A percentile compares a stretch with the other conserved stretches of the same genome.
These are phyloP conservation scores for Drosophila rubida DNA, from an alignment of 2,888 invertebrate species.

Conservation along the genomic window DNA sequence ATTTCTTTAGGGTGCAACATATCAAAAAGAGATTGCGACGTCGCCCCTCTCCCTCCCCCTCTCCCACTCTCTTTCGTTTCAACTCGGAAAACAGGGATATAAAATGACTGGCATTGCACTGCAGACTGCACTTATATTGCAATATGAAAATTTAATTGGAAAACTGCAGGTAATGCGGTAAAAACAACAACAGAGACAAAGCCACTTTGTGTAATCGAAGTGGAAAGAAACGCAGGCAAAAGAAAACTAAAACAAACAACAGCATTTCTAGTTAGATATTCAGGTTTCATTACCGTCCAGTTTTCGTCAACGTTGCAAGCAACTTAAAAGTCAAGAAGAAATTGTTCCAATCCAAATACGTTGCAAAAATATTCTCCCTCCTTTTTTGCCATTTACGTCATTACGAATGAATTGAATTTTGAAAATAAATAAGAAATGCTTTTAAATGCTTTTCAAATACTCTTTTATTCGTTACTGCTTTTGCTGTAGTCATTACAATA, in stretches of 20 bases:
- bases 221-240: not conserved
- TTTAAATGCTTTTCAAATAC: too few species aligned
- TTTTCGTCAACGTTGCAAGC: too few species aligned
- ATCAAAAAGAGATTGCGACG: slow-evolving; percentile 38
- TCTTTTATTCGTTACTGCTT: too few species aligned
- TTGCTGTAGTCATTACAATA: not conserved
- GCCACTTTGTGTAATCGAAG: slow-evolving; percentile 15
- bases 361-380: too few species aligned
- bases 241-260: not conserved
- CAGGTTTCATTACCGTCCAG: not conserved
- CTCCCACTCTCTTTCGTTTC: not conserved
- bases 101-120: slow-evolving; percentile 13
- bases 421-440: too few species aligned
- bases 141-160: slow-evolving; percentile 44
- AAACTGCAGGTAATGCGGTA: slow-evolving; percentile 7
- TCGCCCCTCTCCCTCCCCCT: not conserved
- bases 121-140: slow-evolving; percentile 25
- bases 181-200: slow-evolving; percentile 2
- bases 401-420: too few species aligned
- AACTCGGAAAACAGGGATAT: slow-evolving; percentile 18
- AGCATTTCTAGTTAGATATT: not conserved
- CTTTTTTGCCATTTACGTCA: too few species aligned
- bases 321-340: not conserved
- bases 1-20: slow-evolving; percentile 45
- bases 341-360: too few species aligned